These are phyloP conservation scores for Augiades crinisus DNA, from an alignment of 2,888 invertebrate genomes.

Conservation along the genomic window DNA sequence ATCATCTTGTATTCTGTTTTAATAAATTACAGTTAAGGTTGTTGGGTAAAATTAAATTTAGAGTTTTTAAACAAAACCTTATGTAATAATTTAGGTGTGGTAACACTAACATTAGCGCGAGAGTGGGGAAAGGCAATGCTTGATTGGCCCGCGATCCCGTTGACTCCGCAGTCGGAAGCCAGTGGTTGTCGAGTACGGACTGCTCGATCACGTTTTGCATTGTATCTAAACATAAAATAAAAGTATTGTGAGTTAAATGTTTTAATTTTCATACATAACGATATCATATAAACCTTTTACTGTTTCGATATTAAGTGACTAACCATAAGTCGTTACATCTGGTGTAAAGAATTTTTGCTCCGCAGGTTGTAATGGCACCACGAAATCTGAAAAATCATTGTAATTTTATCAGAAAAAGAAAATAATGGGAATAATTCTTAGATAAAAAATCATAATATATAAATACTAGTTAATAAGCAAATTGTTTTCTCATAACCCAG, in stretches of 20 bases:
- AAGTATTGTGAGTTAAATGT: too few relatives aligned
- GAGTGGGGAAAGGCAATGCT: constrained; percentile 48
- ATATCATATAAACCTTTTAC: too few relatives aligned
- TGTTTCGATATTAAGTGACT: too few relatives aligned
- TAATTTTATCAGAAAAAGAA: too few relatives aligned
- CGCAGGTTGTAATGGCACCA: constrained; percentile 71
- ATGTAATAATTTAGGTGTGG: constrained; percentile 39
- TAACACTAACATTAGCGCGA: constrained; percentile 49
- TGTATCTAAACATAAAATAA: constrained; percentile 54
- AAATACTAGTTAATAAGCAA: too few relatives aligned
- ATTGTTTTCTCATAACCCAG: not conserved
- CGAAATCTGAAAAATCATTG: constrained; percentile 61
- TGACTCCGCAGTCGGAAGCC: constrained; percentile 73
- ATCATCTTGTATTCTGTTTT: constrained; percentile 59
- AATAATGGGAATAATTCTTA: too few relatives aligned
- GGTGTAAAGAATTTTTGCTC: constrained; percentile 74
- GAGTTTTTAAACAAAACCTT: constrained; percentile 40
- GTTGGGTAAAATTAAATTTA: constrained; percentile 33
- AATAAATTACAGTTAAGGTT: constrained; percentile 38
- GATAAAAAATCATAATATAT: too few relatives aligned
- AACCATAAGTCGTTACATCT: constrained; percentile 74
- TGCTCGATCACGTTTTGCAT: constrained; percentile 78
- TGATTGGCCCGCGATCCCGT: constrained; percentile 52
- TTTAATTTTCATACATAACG: too few relatives aligned
- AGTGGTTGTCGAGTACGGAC: constrained; percentile 76